phyloP scores from a whole-genome alignment of 2,113 vertebrate genomes.

The Xiphophorus hellerii region DNA sequence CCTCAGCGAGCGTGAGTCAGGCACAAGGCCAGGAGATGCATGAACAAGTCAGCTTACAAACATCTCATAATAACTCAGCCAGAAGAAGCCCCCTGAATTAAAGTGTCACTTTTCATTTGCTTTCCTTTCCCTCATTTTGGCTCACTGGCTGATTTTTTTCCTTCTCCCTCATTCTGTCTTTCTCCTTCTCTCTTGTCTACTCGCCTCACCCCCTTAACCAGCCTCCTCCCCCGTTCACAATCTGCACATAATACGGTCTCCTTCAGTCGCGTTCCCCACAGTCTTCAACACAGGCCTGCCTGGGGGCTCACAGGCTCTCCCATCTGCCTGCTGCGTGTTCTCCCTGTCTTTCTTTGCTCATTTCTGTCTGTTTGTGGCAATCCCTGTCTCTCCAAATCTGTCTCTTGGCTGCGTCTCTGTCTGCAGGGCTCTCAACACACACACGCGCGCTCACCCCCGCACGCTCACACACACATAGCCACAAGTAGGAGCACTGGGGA shows the following conservation, averaged over 20 bases:
- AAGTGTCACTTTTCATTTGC: slow-evolving; percentile 86
- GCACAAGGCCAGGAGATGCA: slow-evolving; percentile 73
- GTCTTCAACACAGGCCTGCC: slow-evolving; percentile 75
- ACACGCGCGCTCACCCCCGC: not conserved
- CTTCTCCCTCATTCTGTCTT: slow-evolving; percentile 27
- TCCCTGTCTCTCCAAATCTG: slow-evolving; percentile 57
- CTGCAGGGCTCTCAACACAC: slow-evolving; percentile 37
- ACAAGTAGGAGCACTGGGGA: slow-evolving; percentile 31
- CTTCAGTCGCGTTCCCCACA: slow-evolving; percentile 67
- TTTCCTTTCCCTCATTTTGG: slow-evolving; percentile 78
- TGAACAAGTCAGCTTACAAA: slow-evolving; percentile 83
- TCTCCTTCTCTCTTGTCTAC: slow-evolving; percentile 50
- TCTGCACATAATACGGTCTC: slow-evolving; percentile 67
- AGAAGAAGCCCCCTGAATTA: slow-evolving; percentile 82
- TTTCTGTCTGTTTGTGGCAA: slow-evolving; percentile 64
- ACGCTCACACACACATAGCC: slow-evolving; percentile 15
- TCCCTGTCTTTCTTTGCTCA: slow-evolving; percentile 55
- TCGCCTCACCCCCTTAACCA: slow-evolving; percentile 35
- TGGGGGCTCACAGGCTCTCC: slow-evolving; percentile 70
- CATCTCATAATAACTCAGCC: slow-evolving; percentile 83
- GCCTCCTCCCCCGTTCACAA: slow-evolving; percentile 49
- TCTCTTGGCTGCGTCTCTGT: slow-evolving; percentile 51
- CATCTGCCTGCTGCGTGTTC: slow-evolving; percentile 74
- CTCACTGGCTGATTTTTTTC: slow-evolving; percentile 59
- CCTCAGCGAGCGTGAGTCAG: slow-evolving; percentile 67